Conservation (phyloP, 2,797 vertebrate genomes). For the Florisuga fusca region DNA sequence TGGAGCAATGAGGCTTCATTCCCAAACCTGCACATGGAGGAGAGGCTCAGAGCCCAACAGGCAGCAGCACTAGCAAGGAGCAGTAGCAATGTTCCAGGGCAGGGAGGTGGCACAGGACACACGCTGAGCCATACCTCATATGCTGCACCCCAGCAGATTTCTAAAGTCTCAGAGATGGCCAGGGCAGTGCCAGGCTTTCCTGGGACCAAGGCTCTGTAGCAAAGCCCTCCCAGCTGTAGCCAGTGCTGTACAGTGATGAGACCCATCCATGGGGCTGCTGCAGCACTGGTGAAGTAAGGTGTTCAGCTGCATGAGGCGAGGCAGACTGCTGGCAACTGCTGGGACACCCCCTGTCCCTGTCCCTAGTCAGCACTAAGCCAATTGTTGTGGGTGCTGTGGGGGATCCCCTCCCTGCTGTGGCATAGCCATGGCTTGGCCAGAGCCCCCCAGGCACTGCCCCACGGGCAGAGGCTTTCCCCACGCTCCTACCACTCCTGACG, state of each 20-base stretch:
- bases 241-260: rapidly evolving
- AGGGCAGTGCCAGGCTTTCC: rapidly evolving
- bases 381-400: neutral
- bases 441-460: rapidly evolving
- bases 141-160: rapidly evolving
- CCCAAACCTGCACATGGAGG: neutral
- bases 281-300: neutral
- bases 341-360: neutral
- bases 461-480: neutral
- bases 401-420: neutral
- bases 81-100: neutral
- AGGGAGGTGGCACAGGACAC: neutral
- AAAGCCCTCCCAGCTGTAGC: neutral
- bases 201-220: neutral
- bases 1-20: neutral
- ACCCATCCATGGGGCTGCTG: neutral
- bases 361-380: neutral
- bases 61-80: neutral
- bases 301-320: rapidly evolving
- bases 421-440: neutral
- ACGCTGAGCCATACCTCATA: neutral
- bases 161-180: neutral
- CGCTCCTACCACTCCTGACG: neutral
- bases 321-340: rapidly evolving
- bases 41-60: neutral